Base-by-base conservation (phyloP, 1,140 invertebrate species). In the Heliconius hermathena region DNA sequence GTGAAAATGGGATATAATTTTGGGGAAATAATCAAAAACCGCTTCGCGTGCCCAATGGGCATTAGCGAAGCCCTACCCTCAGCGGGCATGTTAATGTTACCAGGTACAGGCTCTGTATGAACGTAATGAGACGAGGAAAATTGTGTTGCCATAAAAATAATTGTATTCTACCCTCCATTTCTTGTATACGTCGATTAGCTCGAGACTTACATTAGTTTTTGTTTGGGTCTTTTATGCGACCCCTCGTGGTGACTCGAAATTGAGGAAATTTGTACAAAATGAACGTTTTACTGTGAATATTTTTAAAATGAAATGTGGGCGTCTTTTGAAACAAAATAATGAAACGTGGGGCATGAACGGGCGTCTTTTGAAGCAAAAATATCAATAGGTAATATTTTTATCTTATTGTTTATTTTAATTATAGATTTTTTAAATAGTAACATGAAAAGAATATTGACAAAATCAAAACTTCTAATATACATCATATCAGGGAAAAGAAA, bases 1-100 rank as follows among this genome's bases (percentile, higher is more conserved):
- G 92, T 94, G 91, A 94, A 93, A 93, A 94, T 93, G 87, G 91
- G 91, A 91, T 91, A 93, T 92, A 93, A 94, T 94, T 93, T 94
- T 89, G 92, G 91, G 88, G 91, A 88, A 92, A 94, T 92, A 92
- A 93, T 93, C 90, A 93, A 89, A 90, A 92, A 90, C 90, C 83
- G 81, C 91, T 87, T 94, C 87, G 92, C 91, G 92, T 94, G 92
- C 91, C 90, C 89, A 85, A 74, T 81, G 88, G 90, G 87, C 91
- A 94, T 94, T 94, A 94, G 88, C 80, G 80, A 77, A 73, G 89
- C 91, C 91, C 91, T 88, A 90, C 91, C 91, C 88, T 84, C 71
- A 72, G 74, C 78, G 87, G 85, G 82, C 89, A 92, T 92, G 91
- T 91, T 94, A 93, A 93, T 93, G 92, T 91, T 90, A 87, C 90